Evolutionary conservation across 1,140 invertebrate genomes (phyloP).

Genomic region (Arctopsyche grandis): DNA sequence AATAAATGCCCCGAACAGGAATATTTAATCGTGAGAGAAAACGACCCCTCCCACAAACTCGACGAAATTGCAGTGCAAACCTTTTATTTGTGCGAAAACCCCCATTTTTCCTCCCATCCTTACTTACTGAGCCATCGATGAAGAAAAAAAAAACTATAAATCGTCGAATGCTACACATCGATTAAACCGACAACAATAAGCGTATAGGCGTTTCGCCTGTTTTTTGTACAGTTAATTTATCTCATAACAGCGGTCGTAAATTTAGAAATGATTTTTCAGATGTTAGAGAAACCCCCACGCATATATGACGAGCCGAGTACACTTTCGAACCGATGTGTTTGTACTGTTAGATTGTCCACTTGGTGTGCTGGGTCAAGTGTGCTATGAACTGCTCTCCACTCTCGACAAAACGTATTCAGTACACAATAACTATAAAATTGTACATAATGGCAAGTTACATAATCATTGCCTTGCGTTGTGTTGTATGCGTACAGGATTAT

Average conservation of each 20-base stretch:
- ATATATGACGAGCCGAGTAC: not conserved
- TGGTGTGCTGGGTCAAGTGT: not conserved
- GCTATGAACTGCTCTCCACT: not conserved
- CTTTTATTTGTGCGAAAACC: conserved; percentile 1
- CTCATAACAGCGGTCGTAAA: not conserved
- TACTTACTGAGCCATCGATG: too few relatives aligned
- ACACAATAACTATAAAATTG: not conserved
- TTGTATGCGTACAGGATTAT: not conserved
- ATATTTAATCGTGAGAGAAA: conserved; percentile 20
- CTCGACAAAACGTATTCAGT: not conserved
- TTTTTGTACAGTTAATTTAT: not conserved
- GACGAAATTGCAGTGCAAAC: conserved; percentile 17
- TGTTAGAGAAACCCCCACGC: not conserved
- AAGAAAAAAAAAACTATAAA: not conserved
- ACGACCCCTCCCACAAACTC: not conserved
- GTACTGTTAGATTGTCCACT: not conserved
- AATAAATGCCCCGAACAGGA: not conserved
- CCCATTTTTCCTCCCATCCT: too few relatives aligned
- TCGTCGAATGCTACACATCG: not conserved
- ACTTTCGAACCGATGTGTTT: not conserved
- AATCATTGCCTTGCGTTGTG: not conserved
- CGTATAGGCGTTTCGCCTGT: not conserved
- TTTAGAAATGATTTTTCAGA: conserved; percentile 1
- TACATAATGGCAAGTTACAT: not conserved
- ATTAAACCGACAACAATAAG: conserved; percentile 1